Evolutionary conservation across 2,797 vertebrate genomes (phyloP), one percentile per base, ranked within the genome.

Genomic region (Dermochelys coriacea): DNA sequence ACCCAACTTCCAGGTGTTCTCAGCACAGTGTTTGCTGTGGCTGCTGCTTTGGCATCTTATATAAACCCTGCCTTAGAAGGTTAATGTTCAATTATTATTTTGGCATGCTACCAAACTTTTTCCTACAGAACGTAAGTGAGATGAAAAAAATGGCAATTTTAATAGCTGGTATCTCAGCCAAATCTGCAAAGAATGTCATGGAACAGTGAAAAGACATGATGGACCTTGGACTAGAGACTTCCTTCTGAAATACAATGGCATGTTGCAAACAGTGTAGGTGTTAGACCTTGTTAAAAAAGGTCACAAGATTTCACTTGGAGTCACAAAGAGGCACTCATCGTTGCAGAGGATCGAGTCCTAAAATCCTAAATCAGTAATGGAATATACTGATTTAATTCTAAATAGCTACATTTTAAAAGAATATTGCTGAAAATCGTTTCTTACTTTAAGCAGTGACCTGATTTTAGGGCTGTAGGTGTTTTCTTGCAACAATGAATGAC

Each of bases 71-170:
- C 64, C 25, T 1, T 90, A 64, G 94, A 89, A 64, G 5, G 1
- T 71, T 88, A 79, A 23, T 74, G 52, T 89, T 87, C 1, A 1
- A 29, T 90, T 81, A n/a, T 41, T 93, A 95, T 89, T 80, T 23
- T 93, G 61, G 12, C 45, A n/a, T 52, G 5, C 50, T 85, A n/a
- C 91, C 82, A 91, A 91, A 3, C 51, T 18, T 88, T 88, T 89
- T 14, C 83, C 45, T 47, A 49, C 79, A 23, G 19, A n/a, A 15
- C 90, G 9, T 45, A 77, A 21, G 12, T 29, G 23, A 31, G 41
- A 75, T 25, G 4, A 47, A 75, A 25, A 8, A 90, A 91, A 79
- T 34, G 78, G 3, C 8, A 8, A n/a, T 5, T 82, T 89, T 83
- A 80, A 91, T 27, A 15, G 1, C 71, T 47, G 75, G 34, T 31